These are phyloP conservation scores for Oncorhynchus clarkii DNA, from an alignment of 2,113 vertebrate genomes.

Conservation along the genomic window DNA sequence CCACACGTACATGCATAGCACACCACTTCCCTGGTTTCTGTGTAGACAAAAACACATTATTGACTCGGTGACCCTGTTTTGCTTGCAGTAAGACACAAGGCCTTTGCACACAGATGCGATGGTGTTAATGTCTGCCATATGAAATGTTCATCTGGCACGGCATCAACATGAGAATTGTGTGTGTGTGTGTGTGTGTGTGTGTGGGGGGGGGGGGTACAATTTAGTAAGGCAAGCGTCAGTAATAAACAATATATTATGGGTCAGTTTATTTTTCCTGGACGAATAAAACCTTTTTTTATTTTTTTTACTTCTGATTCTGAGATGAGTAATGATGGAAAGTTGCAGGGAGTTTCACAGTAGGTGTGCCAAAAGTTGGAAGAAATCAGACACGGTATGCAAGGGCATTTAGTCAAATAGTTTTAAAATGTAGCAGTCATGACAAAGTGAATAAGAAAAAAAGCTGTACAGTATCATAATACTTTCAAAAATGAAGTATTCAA, in stretches of 20 bases:
- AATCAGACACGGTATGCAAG: conserved; percentile 58
- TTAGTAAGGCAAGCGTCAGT: background rate
- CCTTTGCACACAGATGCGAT: conserved; percentile 50
- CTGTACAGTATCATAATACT: conserved; percentile 10
- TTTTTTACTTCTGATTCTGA: too few species aligned
- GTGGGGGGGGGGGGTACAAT: too few species aligned
- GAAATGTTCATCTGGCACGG: background rate
- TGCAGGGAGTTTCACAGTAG: too few species aligned
- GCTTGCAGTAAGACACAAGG: conserved; percentile 27
- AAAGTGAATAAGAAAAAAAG: conserved; percentile 57
- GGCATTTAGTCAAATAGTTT: conserved; percentile 42
- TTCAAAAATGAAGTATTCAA: conserved; percentile 39
- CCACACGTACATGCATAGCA: conserved; percentile 92
- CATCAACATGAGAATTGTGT: background rate
- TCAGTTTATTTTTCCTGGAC: background rate
- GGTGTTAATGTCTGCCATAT: background rate
- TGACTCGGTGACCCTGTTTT: conserved; percentile 9
- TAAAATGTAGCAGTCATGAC: conserved; percentile 28
- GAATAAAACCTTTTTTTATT: too few species aligned
- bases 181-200: too few species aligned
- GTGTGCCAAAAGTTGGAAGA: conserved; percentile 8
- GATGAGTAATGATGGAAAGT: too few species aligned
- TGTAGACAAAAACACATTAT: conserved; percentile 34
- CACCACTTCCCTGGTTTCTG: conserved; percentile 95
- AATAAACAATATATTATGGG: background rate